Conservation (phyloP, 2,113 vertebrate genomes). For the Grus americana region DNA sequence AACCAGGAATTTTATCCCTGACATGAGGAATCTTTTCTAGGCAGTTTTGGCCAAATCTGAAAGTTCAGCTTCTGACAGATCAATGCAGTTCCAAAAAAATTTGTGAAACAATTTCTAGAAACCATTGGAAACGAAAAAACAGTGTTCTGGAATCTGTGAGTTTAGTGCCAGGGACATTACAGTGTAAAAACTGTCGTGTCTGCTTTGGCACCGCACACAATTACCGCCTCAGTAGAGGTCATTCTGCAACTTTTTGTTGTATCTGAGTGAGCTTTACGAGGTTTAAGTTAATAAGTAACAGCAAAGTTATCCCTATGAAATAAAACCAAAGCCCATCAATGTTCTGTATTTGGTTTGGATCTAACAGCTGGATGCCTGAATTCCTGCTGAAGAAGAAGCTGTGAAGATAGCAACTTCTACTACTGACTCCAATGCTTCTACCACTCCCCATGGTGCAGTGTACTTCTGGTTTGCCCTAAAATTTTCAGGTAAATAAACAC, state of each 20-base stretch:
- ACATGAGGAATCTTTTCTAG: neutral
- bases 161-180: neutral
- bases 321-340: neutral
- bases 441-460: neutral
- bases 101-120: conserved; percentile 44
- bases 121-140: neutral
- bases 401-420: neutral
- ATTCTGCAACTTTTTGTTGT: neutral
- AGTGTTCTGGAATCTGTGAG: neutral
- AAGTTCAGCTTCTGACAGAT: conserved; percentile 24
- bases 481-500: neutral
- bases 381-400: neutral
- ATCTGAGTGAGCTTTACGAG: conserved; percentile 26
- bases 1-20: conserved; percentile 35
- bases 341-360: neutral
- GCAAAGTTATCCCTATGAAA: neutral
- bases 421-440: neutral
- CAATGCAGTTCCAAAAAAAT: conserved; percentile 17
- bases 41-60: neutral
- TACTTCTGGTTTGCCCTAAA: neutral
- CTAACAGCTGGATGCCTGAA: neutral
- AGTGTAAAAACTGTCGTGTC: neutral
- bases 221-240: neutral
- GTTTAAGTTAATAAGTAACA: conserved; percentile 37
- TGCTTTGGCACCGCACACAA: neutral